Base-by-base conservation (phyloP, 1,140 invertebrate species). In the Melitaea cinxia region DNA sequence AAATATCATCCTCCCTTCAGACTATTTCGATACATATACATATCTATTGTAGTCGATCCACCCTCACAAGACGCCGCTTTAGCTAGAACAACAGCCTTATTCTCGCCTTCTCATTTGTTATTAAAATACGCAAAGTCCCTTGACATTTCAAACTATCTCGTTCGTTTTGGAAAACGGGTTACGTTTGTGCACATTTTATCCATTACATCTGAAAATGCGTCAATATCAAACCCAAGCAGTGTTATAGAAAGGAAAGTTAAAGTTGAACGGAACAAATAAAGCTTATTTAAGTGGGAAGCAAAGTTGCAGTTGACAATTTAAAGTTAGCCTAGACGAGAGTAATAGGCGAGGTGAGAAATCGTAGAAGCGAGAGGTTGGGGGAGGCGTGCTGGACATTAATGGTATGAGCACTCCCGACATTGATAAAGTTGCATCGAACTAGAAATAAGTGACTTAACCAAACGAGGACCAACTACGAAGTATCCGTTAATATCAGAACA, bases 271-370 rank as follows among this genome's bases (percentile, higher is more conserved):
- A 75, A 80, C 80, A 81, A 86, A 86, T 86, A 82, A 82, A 85
- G 79, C 80, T 81, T 55, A 72, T 60, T 76, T 73, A 75, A 82
- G 71, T 80, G 75, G 75, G 67, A 75, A 78, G 70, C 68, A 75
- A 80, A 85, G 83, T 85, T 85, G 69, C 72, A 71, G 68, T 61
- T 80, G 82, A 86, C 84, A 86, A 87, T 87, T 86, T 87, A 89
- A 89, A 89, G 76, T 89, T 86, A 53, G 78, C 77, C 70, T 70
- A 65, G 69, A 26, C 15, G 56, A 53, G 62, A 69, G 64, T 71
- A 70, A 67, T 68, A 70, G 66, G 58, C 60, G 75, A 84, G 83
- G 80, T 82, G 81, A 83, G 83, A 82, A 80, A 80, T 80, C 71
- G 72, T 68, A 53, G 61, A 52, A 65, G 56, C 30, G 64, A 42